Conservation (phyloP, 2,888 invertebrate species). For the Microdon myrmicae region DNA sequence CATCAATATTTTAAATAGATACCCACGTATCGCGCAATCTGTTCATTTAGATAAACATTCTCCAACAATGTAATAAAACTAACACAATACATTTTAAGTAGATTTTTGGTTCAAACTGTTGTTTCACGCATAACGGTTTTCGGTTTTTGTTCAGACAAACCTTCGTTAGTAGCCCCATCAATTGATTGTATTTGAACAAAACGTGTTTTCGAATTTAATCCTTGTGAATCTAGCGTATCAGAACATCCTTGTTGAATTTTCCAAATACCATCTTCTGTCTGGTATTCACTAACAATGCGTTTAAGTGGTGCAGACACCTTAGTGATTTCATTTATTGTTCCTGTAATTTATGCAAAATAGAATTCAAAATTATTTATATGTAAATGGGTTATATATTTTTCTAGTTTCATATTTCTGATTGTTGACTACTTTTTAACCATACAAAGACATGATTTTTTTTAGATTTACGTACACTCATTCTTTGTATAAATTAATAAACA, state of each 20-base stretch:
- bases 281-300: constrained; percentile 56
- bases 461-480: constrained; percentile 45
- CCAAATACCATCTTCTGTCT: constrained; percentile 60
- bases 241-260: constrained; percentile 59
- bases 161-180: constrained; percentile 24
- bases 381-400: constrained; percentile 1
- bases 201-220: constrained; percentile 52
- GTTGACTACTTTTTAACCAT: constrained; percentile 35
- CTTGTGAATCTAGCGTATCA: constrained; percentile 48
- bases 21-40: no score
- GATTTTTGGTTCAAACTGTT: constrained; percentile 42
- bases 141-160: constrained; percentile 34
- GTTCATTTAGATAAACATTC: no score
- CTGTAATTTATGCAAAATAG: constrained; percentile 47
- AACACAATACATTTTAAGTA: neutral
- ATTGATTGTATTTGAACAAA: constrained; percentile 56
- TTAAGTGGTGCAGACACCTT: constrained; percentile 56
- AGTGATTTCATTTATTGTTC: constrained; percentile 45
- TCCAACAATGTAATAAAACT: constrained; percentile 10
- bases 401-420: constrained; percentile 28
- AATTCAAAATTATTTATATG: constrained; percentile 1
- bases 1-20: no score
- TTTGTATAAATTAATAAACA: constrained; percentile 5
- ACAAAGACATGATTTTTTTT: constrained; percentile 9
- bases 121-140: constrained; percentile 43